Conservation (phyloP, 2,113 vertebrate species). For the Seriola rivoliana region DNA sequence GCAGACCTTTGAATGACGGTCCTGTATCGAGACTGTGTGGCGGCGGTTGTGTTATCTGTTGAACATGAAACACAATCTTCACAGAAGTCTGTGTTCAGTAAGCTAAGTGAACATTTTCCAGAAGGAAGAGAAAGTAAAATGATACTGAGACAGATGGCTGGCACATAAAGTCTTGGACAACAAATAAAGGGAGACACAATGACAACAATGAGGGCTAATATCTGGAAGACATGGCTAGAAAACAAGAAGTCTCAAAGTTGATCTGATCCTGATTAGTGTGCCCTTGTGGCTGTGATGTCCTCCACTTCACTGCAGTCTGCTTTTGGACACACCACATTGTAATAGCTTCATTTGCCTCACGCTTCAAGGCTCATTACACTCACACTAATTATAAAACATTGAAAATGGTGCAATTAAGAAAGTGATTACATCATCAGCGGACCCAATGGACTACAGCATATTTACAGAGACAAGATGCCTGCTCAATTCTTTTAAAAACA, state of each 20-base stretch:
- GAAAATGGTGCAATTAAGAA: constrained; percentile 85
- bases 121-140: constrained; percentile 16
- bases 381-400: constrained; percentile 83
- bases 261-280: constrained; percentile 52
- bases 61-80: constrained; percentile 64
- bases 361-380: constrained; percentile 75
- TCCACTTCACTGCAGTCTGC: constrained; percentile 60
- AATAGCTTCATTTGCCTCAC: constrained; percentile 78
- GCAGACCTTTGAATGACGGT: constrained; percentile 89
- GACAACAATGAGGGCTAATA: constrained; percentile 10
- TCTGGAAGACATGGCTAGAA: constrained; percentile 16
- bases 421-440: constrained; percentile 79
- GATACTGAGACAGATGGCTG: constrained; percentile 13
- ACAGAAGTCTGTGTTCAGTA: constrained; percentile 5
- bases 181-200: background rate
- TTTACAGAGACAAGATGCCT: constrained; percentile 73
- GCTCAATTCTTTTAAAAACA: constrained; percentile 69
- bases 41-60: constrained; percentile 87
- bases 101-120: constrained; percentile 25
- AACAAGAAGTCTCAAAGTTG: constrained; percentile 37
- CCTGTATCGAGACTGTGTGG: constrained; percentile 92
- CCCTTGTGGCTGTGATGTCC: constrained; percentile 65
- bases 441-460: constrained; percentile 75
- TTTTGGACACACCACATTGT: constrained; percentile 60
- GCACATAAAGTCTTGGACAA: background rate